Conservation (phyloP, 2,888 invertebrate species). For the Napeogenes inachia region DNA sequence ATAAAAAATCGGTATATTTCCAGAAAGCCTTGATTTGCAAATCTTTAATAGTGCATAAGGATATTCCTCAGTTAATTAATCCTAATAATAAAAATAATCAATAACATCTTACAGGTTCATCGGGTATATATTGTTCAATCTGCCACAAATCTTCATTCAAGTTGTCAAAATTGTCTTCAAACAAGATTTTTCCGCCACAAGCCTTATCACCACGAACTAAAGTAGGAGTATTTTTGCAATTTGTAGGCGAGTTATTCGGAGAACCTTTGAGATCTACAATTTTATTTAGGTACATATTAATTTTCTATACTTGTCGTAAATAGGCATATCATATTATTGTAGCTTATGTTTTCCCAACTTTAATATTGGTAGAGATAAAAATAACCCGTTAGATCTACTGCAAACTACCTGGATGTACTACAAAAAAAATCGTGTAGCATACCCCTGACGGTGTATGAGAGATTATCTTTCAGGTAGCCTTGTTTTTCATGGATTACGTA, state of each 20-base stretch:
- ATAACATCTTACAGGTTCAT: constrained; percentile 51
- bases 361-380: no score
- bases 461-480: constrained; percentile 64
- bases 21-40: no score
- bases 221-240: constrained; percentile 51
- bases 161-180: constrained; percentile 79
- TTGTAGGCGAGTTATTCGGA: constrained; percentile 12
- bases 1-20: not conserved
- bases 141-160: constrained; percentile 73
- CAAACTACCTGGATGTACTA: no score
- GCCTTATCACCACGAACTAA: constrained; percentile 50
- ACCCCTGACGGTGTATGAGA: constrained; percentile 62
- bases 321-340: no score
- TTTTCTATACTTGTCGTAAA: no score
- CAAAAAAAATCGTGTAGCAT: constrained; percentile 38
- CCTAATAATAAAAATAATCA: not conserved
- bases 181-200: constrained; percentile 74
- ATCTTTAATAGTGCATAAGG: no score
- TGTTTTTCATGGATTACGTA: constrained; percentile 72
- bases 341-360: no score
- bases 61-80: no score
- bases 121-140: constrained; percentile 74
- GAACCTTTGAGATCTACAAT: constrained; percentile 22
- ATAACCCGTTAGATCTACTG: no score
- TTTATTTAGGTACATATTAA: no score